Base-by-base conservation (phyloP, 2,797 vertebrate species). In the Macropus fuliginosus region DNA sequence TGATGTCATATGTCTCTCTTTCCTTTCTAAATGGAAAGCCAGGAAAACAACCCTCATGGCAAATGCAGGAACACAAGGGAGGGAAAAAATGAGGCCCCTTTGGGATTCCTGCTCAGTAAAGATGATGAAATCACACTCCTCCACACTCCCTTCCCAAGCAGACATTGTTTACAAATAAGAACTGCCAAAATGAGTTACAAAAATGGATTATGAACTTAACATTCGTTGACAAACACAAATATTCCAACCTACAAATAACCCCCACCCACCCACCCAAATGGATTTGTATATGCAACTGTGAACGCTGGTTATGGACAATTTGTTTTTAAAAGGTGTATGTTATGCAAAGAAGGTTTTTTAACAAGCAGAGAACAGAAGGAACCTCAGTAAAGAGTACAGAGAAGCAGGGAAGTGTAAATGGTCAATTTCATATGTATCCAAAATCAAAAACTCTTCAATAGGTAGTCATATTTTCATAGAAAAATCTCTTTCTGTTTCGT, bases 1-100 rank as follows among this genome's bases (percentile, higher is more conserved):
- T 92, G 96, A 97, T 92, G 92, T 96, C 95, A 97, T 97, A 12
- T 1, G 55, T 96, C 93, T 96, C 93, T 66, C 92, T 97, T 96
- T 94, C 96, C 97, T 97, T 96, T 92, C 91, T 94, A 92, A 57
- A 16, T 93, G 11, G 91, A 62, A 94, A 90, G 94, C 96, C 97
- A 97, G 92, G 95, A 96, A 96, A 97, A 95, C 96, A 50, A 55
- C 91, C 93, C 92, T 94, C 55, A 91, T 95, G 93, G 87, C 54
- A 93, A 96, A 59, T 92, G 93, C 34, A 95, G 52, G 11, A 92
- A 96, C 89, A 94, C 91, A 96, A 56, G 94, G 90, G 91, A 94
- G 92, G 40, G 91, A 93, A 95, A 94, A 96, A 55, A 6, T 55
- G 55, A 56, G 55, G 24, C n/a, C 92, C 92, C 55, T 59, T 0